These are phyloP conservation scores for Trinorchestia longiramus DNA, from an alignment of 1,140 invertebrate genomes.

Conservation along the genomic window DNA sequence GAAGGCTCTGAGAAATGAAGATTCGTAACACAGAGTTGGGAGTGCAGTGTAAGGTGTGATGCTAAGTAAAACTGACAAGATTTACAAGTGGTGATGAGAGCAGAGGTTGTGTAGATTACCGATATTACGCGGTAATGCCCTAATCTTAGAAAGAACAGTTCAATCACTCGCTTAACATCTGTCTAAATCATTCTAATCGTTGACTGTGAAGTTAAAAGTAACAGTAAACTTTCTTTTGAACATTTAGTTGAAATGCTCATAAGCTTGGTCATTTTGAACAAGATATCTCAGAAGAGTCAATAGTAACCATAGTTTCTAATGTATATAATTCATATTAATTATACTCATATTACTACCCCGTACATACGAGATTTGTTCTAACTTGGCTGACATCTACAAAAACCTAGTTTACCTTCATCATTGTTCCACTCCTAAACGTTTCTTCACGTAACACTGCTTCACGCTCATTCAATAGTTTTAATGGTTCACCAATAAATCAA, in stretches of 20 bases:
- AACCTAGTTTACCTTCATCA: background rate
- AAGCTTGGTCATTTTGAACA: background rate
- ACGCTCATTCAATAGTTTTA: background rate
- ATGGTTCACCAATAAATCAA: too few relatives aligned
- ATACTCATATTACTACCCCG: background rate
- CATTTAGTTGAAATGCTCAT: background rate
- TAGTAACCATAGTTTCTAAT: background rate
- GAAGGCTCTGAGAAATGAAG: background rate
- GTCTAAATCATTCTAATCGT: too few relatives aligned
- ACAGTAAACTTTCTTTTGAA: background rate
- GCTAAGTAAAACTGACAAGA: background rate
- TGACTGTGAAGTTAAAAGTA: background rate
- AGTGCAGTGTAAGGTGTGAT: background rate
- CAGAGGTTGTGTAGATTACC: background rate
- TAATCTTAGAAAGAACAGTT: background rate
- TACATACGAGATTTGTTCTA: background rate
- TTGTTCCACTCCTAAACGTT: background rate
- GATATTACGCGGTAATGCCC: background rate
- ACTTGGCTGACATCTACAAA: background rate
- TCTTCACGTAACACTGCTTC: background rate
- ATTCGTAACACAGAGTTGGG: background rate
- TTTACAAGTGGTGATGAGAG: background rate
- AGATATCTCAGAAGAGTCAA: background rate
- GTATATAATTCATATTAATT: background rate
- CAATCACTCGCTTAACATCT: too few relatives aligned